Conservation (phyloP, 2,797 vertebrate species). For the Thunnus albacares region DNA sequence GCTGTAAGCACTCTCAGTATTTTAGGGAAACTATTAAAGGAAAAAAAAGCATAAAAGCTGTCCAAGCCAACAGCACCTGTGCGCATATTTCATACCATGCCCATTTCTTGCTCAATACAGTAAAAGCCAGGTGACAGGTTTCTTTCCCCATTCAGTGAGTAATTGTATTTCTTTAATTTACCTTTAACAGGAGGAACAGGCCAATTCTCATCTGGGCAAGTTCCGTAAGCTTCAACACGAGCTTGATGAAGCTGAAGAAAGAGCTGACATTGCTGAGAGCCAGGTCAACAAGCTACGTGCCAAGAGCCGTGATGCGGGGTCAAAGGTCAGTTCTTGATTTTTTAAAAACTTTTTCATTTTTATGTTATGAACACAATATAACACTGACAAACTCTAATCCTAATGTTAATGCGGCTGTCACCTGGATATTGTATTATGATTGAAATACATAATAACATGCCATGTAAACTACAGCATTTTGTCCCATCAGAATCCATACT, state of each 20-base stretch:
- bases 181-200: conserved; percentile 88
- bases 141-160: no score
- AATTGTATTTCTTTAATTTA: no score
- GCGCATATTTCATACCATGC: not conserved
- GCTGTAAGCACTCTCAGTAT: conserved; percentile 75
- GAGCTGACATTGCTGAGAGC: conserved; percentile 91
- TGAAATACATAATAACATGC: not conserved
- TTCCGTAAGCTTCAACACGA: conserved; percentile 93
- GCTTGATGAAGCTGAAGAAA: conserved; percentile 92
- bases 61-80: not conserved
- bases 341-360: not conserved
- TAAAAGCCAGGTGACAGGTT: not conserved
- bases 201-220: conserved; percentile 90
- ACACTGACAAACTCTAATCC: no score
- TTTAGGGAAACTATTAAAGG: not conserved
- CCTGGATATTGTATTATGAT: not conserved
- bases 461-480: not conserved
- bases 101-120: not conserved
- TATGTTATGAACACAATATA: not conserved
- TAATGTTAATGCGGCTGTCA: not conserved
- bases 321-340: conserved; percentile 83
- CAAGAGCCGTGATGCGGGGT: conserved; percentile 89
- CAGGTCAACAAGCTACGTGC: conserved; percentile 93
- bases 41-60: not conserved
- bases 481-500: not conserved